Evolutionary conservation across 2,113 vertebrate genomes (phyloP).

Genomic region (Thunnus thynnus): DNA sequence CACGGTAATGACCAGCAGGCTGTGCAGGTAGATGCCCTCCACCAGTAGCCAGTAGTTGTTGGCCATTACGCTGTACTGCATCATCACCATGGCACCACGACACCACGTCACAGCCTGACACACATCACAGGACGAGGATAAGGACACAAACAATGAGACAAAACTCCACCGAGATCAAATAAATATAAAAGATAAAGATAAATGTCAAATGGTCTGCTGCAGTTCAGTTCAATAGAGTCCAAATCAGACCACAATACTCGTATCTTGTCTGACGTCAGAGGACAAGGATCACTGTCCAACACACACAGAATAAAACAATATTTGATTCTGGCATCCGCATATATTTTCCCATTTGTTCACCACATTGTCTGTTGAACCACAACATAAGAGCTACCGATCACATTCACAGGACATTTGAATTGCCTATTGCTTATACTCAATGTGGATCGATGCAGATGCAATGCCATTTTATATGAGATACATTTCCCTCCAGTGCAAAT

Average conservation of each 20-base stretch:
- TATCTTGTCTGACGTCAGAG: background rate
- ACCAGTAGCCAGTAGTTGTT: slow-evolving; percentile 99
- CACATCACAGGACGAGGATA: background rate
- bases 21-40: slow-evolving; percentile 96
- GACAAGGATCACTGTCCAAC: background rate
- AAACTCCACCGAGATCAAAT: background rate
- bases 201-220: background rate
- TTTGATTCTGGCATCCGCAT: background rate
- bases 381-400: background rate
- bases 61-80: slow-evolving; percentile 97
- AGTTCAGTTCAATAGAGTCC: background rate
- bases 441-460: background rate
- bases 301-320: background rate
- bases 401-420: background rate
- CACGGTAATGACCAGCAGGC: slow-evolving; percentile 90
- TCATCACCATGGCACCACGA: slow-evolving; percentile 94
- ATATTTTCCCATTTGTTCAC: background rate
- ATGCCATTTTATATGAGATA: background rate
- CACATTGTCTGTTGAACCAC: too few relatives aligned
- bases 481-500: background rate
- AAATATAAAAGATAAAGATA: too few relatives aligned
- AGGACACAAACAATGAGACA: background rate
- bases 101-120: slow-evolving; percentile 91
- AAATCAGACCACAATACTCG: background rate
- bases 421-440: background rate